These are phyloP conservation scores for Microcaecilia unicolor DNA, from an alignment of 2,797 vertebrate species.

Conservation along the genomic window DNA sequence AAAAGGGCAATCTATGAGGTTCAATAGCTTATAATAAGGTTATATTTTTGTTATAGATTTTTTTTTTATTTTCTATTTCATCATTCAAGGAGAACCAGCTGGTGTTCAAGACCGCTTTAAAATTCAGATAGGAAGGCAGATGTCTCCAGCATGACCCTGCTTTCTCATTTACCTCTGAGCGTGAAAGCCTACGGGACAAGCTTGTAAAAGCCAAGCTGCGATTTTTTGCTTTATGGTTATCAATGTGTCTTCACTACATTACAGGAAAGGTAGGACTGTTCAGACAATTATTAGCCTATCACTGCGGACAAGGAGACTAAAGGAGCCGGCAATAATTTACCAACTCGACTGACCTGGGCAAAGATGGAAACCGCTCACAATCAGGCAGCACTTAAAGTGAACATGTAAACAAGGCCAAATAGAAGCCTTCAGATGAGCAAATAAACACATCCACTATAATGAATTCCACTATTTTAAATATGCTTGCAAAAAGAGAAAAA, in stretches of 20 bases:
- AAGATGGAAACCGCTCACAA: constrained; percentile 5
- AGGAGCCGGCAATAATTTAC: constrained; percentile 15
- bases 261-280: constrained; percentile 21
- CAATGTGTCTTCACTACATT: constrained; percentile 32
- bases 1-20: too few relatives aligned
- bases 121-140: constrained; percentile 1
- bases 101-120: constrained; percentile 9
- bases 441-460: neutral
- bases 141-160: constrained; percentile 1
- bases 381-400: neutral
- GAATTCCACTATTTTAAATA: neutral
- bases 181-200: constrained; percentile 20
- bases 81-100: too few relatives aligned
- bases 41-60: neutral
- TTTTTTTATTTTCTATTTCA: neutral
- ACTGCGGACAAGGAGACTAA: constrained; percentile 17
- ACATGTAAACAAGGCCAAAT: constrained; percentile 7
- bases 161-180: constrained; percentile 18
- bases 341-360: constrained; percentile 7
- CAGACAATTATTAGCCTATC: constrained; percentile 16
- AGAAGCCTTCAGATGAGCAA: constrained; percentile 2
- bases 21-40: neutral
- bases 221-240: constrained; percentile 31
- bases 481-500: too few relatives aligned
- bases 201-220: constrained; percentile 5